Base-by-base conservation (phyloP, 1,140 invertebrate genomes). In the Alviniconcha marisindica region DNA sequence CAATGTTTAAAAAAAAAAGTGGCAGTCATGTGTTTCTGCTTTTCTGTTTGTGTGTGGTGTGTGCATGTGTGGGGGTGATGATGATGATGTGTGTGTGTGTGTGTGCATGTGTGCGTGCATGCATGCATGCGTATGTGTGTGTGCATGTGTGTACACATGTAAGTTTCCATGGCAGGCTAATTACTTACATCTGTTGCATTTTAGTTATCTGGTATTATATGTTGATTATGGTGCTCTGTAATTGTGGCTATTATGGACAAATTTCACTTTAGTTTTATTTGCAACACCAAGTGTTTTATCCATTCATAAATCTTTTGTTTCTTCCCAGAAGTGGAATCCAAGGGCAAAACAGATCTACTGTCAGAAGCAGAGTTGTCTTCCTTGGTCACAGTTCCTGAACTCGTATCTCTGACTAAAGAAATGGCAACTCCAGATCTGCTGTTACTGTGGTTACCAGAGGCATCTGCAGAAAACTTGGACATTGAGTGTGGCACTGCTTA, bases 291-390 rank as follows among this genome's bases (percentile, higher is more conserved):
- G 48, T 51, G 18, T 18, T 10, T 7, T 51, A 51, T 51, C 48
- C 7, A 18, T 51, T 7, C 48, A 18, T 7, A 10, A 51, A 7
- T 10, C 7, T 51, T 10, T 18, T 60, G 21, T 83, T n/a, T 84
- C 60, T 69, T 86, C 79, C 56, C 81, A 90, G 88, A 86, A 60
- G 82, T 84, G n/a, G 86, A 88, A 77, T 83, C 87, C 14, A 91
- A 90, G 82, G 90, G 89, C 10, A 71, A 88, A 51, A 88, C 88
- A 44, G 90, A 91, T 78, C 48, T 44, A 33, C 78, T 91, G n/a
- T 81, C 82, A 24, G 73, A 81, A 44, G 56, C 81, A 21, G 87
- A 89, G 74, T 76, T 87, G 33, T 77, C 74, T 33, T 48, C 84
- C 24, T 24, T 88, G 12, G 73, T 89, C 7, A 73, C 74, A 12